A percentile compares a stretch with the other conserved stretches of the same genome.
Conservation (phyloP, 2,113 vertebrate species). For the Scartelaos histophorus region DNA sequence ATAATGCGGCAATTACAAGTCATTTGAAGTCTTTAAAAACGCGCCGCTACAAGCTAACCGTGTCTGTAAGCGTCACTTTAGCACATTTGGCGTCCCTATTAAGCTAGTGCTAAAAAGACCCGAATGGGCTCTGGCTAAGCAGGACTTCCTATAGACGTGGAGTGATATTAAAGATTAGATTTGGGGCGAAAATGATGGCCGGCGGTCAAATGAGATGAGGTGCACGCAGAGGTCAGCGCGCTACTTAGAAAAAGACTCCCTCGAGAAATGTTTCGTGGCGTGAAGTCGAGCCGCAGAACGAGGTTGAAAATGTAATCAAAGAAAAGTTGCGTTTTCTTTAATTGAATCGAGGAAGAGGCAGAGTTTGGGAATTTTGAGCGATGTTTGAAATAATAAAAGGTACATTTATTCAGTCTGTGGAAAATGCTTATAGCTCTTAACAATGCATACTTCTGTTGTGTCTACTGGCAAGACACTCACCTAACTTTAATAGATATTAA, state of each 20-base stretch:
- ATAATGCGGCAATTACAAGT: slow-evolving; percentile 10
- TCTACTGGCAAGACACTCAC: no score
- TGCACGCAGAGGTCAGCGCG: slow-evolving; percentile 31
- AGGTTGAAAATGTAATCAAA: slow-evolving; percentile 3
- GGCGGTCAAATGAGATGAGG: slow-evolving; percentile 27
- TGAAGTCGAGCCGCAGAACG: slow-evolving; percentile 4
- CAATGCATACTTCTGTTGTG: no score
- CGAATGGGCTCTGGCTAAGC: slow-evolving; percentile 49
- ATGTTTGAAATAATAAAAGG: no score
- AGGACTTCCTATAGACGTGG: slow-evolving; percentile 20
- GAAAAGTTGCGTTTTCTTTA: not conserved
- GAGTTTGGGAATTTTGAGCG: not conserved
- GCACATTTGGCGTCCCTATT: slow-evolving; percentile 31
- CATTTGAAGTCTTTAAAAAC: slow-evolving; percentile 15
- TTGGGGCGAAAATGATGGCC: slow-evolving; percentile 41
- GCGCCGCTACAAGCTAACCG: slow-evolving; percentile 19
- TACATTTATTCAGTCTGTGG: no score
- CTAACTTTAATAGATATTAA: no score
- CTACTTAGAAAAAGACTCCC: slow-evolving; percentile 29
- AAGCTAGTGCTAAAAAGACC: slow-evolving; percentile 11
- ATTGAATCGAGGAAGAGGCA: not conserved
- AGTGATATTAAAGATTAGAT: slow-evolving; percentile 34
- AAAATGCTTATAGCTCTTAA: no score
- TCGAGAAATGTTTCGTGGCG: slow-evolving; percentile 9
- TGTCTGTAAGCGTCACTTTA: slow-evolving; percentile 10